These are phyloP conservation scores for Labrus mixtus DNA, from an alignment of 2,113 vertebrate species.

Conservation along the genomic window DNA sequence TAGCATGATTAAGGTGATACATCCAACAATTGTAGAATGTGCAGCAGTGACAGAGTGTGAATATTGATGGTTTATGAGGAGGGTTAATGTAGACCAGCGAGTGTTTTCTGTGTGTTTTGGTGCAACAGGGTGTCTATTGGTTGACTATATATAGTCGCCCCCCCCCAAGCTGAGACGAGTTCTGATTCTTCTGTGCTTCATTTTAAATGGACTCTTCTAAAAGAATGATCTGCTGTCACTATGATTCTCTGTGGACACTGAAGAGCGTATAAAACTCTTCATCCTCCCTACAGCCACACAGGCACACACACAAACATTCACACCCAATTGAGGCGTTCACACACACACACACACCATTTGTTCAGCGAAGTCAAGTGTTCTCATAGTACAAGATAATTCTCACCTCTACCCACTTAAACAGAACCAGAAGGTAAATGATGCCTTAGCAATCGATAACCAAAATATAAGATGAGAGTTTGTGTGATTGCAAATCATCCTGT, in stretches of 20 bases:
- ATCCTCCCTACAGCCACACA: conserved; percentile 19
- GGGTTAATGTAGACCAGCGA: conserved; percentile 29
- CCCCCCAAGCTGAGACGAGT: conserved; percentile 46
- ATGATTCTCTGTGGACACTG: conserved; percentile 69
- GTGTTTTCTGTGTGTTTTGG: conserved; percentile 27
- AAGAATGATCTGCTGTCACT: conserved; percentile 78
- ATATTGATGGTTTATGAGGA: conserved; percentile 37
- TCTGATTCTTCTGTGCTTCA: conserved; percentile 57
- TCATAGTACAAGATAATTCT: neutral
- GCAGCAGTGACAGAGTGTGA: conserved; percentile 45
- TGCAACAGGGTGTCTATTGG: conserved; percentile 37
- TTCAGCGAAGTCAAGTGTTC: conserved; percentile 1
- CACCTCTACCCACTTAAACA: neutral
- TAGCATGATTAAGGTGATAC: neutral
- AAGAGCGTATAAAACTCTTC: conserved; percentile 58
- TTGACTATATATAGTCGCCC: conserved; percentile 62
- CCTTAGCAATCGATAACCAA: neutral
- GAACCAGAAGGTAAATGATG: neutral
- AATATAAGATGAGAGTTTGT: neutral
- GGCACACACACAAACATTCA: conserved; percentile 22
- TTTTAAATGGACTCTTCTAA: conserved; percentile 65
- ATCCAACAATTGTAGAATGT: neutral
- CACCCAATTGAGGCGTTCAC: neutral
- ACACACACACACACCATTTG: conserved; percentile 5
- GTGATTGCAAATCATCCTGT: conserved; percentile 1